Evolutionary conservation across 2,888 invertebrate species (phyloP).

Genomic region (Orthosia gothica): DNA sequence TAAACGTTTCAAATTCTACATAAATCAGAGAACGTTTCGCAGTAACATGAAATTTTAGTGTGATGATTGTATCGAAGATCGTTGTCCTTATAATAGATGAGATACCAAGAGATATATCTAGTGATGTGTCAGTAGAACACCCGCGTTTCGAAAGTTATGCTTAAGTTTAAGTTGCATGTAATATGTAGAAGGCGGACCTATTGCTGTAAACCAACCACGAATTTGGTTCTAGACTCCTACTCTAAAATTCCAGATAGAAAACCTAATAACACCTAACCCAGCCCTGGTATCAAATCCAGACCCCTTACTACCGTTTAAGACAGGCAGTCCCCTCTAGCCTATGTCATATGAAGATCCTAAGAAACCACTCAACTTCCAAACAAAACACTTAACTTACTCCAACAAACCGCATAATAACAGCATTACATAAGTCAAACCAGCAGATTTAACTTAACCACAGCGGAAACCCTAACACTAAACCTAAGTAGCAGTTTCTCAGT

Average conservation of each 20-base stretch:
- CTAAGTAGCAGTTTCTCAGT: conserved; percentile 52
- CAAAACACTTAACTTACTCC: conserved; percentile 6
- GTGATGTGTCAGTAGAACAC: no score
- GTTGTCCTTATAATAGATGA: background rate
- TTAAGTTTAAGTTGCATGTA: no score
- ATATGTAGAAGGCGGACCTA: no score
- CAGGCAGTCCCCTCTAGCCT: no score
- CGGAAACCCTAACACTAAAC: conserved; percentile 28
- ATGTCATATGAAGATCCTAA: no score
- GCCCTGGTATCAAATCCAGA: no score
- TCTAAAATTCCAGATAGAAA: no score
- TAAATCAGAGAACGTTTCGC: background rate
- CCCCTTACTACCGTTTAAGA: no score
- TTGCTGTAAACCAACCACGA: no score
- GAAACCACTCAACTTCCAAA: conserved; percentile 4
- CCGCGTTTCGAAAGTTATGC: no score
- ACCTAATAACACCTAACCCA: no score
- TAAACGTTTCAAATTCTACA: background rate
- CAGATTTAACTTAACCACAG: conserved; percentile 49
- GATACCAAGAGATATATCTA: background rate
- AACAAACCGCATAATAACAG: conserved; percentile 40
- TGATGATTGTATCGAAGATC: background rate
- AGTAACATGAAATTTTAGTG: background rate
- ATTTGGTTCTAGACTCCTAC: no score
- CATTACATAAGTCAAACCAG: conserved; percentile 50